Evolutionary conservation across 30 jellyfish, hydroid and myxozoan genomes (phyloP), one percentile per base, ranked within the genome.

Genomic region (Turritopsis rubra): DNA sequence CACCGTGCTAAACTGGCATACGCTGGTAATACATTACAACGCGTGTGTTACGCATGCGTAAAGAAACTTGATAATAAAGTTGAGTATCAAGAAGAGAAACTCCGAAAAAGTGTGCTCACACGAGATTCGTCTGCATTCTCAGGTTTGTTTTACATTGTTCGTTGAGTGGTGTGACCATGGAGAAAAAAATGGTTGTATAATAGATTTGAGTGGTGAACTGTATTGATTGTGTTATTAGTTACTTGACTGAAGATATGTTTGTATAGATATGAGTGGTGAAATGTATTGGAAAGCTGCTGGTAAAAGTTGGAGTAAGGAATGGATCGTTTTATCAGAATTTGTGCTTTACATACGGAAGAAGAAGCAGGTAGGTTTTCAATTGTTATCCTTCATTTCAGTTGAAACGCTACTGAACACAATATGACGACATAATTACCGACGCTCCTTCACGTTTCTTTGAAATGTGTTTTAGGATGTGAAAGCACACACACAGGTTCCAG

Each of bases 211-310:
- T n/a, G n/a, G n/a, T n/a, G n/a, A n/a, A n/a, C n/a, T n/a, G n/a
- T n/a, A n/a, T n/a, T n/a, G n/a, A n/a, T n/a, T n/a, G n/a, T n/a
- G n/a, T n/a, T n/a, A n/a, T n/a, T n/a, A n/a, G n/a, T n/a, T n/a
- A n/a, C n/a, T n/a, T n/a, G n/a, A n/a, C n/a, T n/a, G n/a, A n/a
- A n/a, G n/a, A n/a, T n/a, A n/a, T 68, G 28, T 68, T 52, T 9
- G 8, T 54, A 21, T 66, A 81, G 96, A 83, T 54, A 73, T 94
- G 83, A 53, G 83, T 20, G 99, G 99, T 17, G 96, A 87, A 41
- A 27, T 94, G 88, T 72, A 25, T 26, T 94, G 99, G 97, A 94
- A 94, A 60, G 88, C 94, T 27, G 97, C 96, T 29, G 95, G 95
- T 16, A 94, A 94, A 73, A 86, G 96, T 18, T 94, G 97, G 97